Evolutionary conservation across 2,888 invertebrate species (phyloP).

Genomic region (Phanerotoma sp.): DNA sequence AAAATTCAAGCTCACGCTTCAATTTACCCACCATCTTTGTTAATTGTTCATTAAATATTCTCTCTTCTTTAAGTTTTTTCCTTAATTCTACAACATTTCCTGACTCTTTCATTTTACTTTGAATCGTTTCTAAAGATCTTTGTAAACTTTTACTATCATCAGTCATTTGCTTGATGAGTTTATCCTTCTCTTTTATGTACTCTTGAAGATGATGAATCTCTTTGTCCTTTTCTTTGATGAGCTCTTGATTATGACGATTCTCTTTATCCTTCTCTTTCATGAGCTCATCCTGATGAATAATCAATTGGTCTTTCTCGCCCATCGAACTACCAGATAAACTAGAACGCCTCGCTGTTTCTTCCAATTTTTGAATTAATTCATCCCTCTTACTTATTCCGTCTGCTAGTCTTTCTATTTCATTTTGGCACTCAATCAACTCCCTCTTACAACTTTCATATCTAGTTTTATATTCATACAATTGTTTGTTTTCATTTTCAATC

Average conservation of each 20-base stretch:
- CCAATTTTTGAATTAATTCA: conserved; percentile 45
- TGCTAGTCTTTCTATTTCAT: conserved; percentile 44
- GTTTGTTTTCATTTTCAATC: conserved; percentile 50
- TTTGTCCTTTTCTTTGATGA: conserved; percentile 67
- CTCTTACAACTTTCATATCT: conserved; percentile 51
- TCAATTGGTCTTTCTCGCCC: conserved; percentile 70
- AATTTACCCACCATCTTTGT: conserved; percentile 51
- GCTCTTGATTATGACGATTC: conserved; percentile 65
- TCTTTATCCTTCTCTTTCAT: conserved; percentile 56
- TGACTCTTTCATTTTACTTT: conserved; percentile 61
- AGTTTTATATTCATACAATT: conserved; percentile 57
- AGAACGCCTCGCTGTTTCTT: conserved; percentile 48
- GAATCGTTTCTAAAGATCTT: conserved; percentile 59
- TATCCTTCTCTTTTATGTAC: conserved; percentile 62
- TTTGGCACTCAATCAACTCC: conserved; percentile 40
- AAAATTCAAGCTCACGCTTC: conserved; percentile 42
- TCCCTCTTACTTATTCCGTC: conserved; percentile 49
- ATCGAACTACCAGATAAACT: conserved; percentile 44
- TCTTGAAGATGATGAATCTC: conserved; percentile 67
- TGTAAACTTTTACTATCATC: conserved; percentile 62
- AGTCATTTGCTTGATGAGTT: conserved; percentile 63
- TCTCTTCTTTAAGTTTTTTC: conserved; percentile 62
- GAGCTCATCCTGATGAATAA: conserved; percentile 64
- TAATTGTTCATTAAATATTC: conserved; percentile 55
- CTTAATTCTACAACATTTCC: conserved; percentile 64